These are phyloP conservation scores for Allophyes oxyacanthae DNA, from an alignment of 2,888 invertebrate genomes.

Conservation along the genomic window DNA sequence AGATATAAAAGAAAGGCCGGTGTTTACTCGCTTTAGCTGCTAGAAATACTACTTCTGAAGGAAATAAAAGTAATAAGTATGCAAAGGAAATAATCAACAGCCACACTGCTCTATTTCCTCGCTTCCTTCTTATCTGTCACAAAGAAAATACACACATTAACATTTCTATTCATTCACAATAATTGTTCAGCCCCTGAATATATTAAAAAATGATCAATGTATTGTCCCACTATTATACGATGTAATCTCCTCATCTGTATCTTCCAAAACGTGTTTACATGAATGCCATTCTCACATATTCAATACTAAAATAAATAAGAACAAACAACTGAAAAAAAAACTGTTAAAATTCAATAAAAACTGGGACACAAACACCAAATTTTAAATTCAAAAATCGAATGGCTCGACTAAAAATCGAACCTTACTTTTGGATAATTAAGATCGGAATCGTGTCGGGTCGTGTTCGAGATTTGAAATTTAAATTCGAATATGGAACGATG, in stretches of 20 bases:
- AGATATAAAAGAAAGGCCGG: too few species aligned
- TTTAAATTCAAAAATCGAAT: constrained; percentile 43
- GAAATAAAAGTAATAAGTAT: not conserved
- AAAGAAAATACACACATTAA: not conserved
- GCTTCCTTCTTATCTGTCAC: constrained; percentile 9
- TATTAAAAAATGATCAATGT: constrained; percentile 23
- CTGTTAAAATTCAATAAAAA: constrained; percentile 46
- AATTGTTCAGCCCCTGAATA: constrained; percentile 11
- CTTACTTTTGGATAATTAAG: constrained; percentile 37
- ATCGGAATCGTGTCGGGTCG: constrained; percentile 41
- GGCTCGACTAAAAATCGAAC: constrained; percentile 13
- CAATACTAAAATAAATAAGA: constrained; percentile 20
- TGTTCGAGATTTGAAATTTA: constrained; percentile 55
- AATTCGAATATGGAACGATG: constrained; percentile 55
- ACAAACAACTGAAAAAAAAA: constrained; percentile 30
- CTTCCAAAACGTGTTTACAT: constrained; percentile 31
- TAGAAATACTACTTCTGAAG: not conserved
- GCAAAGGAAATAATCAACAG: constrained; percentile 33
- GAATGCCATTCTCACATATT: constrained; percentile 27
- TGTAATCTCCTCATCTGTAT: constrained; percentile 32
- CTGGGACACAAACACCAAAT: constrained; percentile 40
- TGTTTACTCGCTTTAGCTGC: too few species aligned
- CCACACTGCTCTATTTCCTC: constrained; percentile 11
- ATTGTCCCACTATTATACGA: constrained; percentile 1
- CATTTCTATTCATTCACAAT: not conserved